Conservation (phyloP, 2,113 vertebrate species). For the Rissa tridactyla region DNA sequence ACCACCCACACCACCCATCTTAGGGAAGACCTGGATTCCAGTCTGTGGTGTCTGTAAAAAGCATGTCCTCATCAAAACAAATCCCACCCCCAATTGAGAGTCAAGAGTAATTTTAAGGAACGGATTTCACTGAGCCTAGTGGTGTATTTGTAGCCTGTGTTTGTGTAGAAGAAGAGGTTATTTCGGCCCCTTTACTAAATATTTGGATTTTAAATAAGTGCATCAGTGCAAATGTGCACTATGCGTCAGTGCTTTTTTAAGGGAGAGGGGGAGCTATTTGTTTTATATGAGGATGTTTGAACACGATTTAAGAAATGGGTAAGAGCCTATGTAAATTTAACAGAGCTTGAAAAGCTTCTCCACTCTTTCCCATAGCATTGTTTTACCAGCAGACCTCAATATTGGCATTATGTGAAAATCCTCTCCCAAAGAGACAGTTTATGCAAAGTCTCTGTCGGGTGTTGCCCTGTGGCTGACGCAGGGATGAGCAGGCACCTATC, state of each 20-base stretch:
- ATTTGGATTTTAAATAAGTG: constrained; percentile 17
- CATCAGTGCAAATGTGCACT: background rate
- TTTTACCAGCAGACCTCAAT: background rate
- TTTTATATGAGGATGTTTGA: background rate
- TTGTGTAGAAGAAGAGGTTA: background rate
- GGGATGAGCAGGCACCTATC: background rate
- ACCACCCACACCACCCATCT: background rate
- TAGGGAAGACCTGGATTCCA: background rate
- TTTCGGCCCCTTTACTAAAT: constrained; percentile 17
- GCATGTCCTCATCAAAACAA: background rate
- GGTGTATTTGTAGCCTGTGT: background rate
- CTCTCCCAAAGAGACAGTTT: background rate
- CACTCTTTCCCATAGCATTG: background rate
- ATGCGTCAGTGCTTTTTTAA: background rate
- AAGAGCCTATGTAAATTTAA: background rate
- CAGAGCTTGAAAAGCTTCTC: background rate
- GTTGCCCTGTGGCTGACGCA: background rate
- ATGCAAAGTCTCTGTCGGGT: background rate
- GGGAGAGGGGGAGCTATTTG: background rate
- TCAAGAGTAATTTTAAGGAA: background rate
- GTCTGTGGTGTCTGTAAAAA: background rate
- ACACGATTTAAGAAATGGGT: background rate
- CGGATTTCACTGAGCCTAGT: background rate
- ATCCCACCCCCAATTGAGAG: background rate
- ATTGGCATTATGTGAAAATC: background rate